Conservation (phyloP, 2,797 vertebrate species). For the Trachops cirrhosus region DNA sequence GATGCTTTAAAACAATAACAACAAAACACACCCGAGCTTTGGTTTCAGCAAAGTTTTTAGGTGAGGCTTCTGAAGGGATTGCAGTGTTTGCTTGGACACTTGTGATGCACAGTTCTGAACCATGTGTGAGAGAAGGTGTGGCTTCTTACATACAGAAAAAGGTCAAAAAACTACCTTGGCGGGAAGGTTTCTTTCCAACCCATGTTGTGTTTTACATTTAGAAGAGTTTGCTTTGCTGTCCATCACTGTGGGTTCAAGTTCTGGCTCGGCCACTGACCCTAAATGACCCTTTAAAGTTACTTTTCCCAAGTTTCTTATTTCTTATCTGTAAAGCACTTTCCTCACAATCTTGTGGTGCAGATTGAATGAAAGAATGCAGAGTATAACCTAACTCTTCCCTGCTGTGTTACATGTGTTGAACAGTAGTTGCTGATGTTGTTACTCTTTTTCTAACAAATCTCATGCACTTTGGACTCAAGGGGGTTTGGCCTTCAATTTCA, state of each 20-base stretch:
- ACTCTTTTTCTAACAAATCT: background rate
- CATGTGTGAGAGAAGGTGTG: background rate
- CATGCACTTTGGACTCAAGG: background rate
- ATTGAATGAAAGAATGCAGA: background rate
- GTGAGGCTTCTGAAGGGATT: background rate
- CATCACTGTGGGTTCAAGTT: background rate
- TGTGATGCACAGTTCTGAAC: background rate
- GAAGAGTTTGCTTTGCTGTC: background rate
- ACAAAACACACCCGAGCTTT: background rate
- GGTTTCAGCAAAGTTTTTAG: background rate
- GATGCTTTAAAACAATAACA: background rate
- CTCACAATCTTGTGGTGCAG: background rate
- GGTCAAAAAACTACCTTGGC: background rate
- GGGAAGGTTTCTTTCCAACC: background rate
- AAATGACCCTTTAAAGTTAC: background rate
- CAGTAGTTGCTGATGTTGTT: background rate
- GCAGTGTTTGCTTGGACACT: background rate
- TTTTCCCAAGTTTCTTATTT: background rate
- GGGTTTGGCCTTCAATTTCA: constrained; percentile 1
- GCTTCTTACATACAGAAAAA: background rate
- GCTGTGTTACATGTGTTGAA: background rate
- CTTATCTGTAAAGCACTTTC: background rate
- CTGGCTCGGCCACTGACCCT: background rate
- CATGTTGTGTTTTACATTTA: background rate
- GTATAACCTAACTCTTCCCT: background rate